These are phyloP conservation scores for Scopus umbretta DNA, from an alignment of 2,113 vertebrate species.

Conservation along the genomic window DNA sequence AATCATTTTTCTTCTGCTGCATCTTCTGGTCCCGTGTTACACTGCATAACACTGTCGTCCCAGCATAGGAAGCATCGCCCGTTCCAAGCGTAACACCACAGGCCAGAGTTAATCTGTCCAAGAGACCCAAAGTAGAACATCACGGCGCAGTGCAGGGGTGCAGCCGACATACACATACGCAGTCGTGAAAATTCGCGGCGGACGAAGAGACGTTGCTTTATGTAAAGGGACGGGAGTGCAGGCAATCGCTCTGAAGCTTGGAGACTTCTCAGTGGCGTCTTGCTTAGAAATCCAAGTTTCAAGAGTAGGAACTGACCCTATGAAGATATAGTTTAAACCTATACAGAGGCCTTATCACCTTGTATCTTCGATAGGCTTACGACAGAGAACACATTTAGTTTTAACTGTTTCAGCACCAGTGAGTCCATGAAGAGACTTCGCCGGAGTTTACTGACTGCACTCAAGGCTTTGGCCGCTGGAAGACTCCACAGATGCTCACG, in stretches of 20 bases:
- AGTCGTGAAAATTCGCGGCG: rapidly evolving
- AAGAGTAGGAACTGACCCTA: background rate
- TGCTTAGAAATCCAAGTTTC: background rate
- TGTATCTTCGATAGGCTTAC: background rate
- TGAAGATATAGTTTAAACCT: background rate
- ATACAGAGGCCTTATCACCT: background rate
- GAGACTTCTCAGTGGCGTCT: background rate
- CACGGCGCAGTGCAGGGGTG: background rate
- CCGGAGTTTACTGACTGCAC: background rate
- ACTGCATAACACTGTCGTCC: background rate
- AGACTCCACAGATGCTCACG: background rate
- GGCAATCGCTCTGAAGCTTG: background rate
- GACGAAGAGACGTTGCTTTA: background rate
- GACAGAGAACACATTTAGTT: background rate
- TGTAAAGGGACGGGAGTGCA: background rate
- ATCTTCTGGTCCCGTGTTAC: background rate
- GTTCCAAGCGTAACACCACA: background rate
- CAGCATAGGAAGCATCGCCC: background rate
- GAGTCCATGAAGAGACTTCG: background rate
- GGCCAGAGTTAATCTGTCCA: background rate
- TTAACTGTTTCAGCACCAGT: background rate
- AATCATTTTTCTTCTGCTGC: background rate
- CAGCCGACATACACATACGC: background rate
- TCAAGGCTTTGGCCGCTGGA: background rate
- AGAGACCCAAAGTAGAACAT: background rate